phyloP scores from a whole-genome alignment of 2,888 invertebrate genomes.

The Branchipolynoe longqiensis region DNA sequence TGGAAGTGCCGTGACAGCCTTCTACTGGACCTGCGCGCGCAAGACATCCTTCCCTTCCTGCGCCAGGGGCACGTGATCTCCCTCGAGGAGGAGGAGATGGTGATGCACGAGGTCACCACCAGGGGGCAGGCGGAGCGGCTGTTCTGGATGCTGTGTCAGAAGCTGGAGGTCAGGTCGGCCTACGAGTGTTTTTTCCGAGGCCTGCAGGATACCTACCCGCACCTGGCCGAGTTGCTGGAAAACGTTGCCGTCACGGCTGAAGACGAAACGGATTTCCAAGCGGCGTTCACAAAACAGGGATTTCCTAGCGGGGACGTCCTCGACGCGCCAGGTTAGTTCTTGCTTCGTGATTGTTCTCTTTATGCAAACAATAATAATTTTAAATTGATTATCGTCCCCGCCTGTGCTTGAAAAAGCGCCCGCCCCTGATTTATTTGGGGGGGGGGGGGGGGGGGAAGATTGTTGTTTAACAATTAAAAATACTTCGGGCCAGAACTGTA shows the following conservation, averaged over 20 bases:
- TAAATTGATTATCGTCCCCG: too few species aligned
- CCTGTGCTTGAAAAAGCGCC: too few species aligned
- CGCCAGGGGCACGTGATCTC: not conserved
- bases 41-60: slow-evolving; percentile 38
- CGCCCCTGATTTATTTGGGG: too few species aligned
- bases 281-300: slow-evolving; percentile 20
- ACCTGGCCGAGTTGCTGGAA: slow-evolving; percentile 33
- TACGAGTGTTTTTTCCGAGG: not conserved
- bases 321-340: slow-evolving; percentile 33
- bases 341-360: too few species aligned
- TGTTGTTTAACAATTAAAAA: too few species aligned
- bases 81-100: slow-evolving; percentile 41
- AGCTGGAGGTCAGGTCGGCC: not conserved
- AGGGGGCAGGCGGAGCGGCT: slow-evolving; percentile 28
- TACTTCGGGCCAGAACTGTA: too few species aligned
- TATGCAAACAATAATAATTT: too few species aligned
- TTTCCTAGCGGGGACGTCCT: not conserved
- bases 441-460: too few species aligned
- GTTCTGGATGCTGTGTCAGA: slow-evolving; percentile 31
- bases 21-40: slow-evolving; percentile 40
- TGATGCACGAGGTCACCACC: slow-evolving; percentile 49
- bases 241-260: not conserved
- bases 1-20: slow-evolving; percentile 33
- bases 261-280: slow-evolving; percentile 7
- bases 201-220: slow-evolving; percentile 41